Conservation (phyloP, 2,113 vertebrate species). For the Etia nguti region DNA sequence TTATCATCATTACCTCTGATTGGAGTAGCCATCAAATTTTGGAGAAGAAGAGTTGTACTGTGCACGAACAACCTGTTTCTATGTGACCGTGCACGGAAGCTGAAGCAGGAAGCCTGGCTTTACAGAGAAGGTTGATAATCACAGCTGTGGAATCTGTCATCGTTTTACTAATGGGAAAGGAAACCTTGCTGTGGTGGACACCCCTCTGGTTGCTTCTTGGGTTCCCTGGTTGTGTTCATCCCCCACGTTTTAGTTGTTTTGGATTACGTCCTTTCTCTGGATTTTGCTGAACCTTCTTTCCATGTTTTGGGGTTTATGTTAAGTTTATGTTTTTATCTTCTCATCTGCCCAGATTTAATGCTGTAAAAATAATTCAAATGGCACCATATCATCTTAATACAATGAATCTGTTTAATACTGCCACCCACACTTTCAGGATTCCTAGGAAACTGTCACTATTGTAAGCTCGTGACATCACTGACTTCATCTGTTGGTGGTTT, state of each 20-base stretch:
- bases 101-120: not conserved
- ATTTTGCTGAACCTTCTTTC: not conserved
- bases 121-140: not conserved
- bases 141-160: rapidly evolving
- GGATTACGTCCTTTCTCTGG: not conserved
- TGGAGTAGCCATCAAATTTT: not conserved
- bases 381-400: not conserved
- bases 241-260: not conserved
- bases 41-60: not conserved
- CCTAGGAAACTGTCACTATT: not conserved
- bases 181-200: not conserved
- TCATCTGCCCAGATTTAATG: not conserved
- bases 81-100: not conserved
- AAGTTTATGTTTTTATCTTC: not conserved
- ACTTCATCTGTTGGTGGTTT: not conserved
- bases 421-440: not conserved
- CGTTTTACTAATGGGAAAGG: not conserved
- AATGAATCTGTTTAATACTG: not conserved
- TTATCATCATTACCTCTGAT: not conserved
- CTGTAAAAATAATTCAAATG: not conserved
- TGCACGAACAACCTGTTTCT: not conserved
- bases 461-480: not conserved
- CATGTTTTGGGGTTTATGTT: not conserved
- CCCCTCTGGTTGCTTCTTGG: not conserved
- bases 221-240: not conserved